Evolutionary conservation across 2,888 invertebrate species (phyloP), one percentile per base, ranked within the genome.

Genomic region (Watsonalla cultraria): DNA sequence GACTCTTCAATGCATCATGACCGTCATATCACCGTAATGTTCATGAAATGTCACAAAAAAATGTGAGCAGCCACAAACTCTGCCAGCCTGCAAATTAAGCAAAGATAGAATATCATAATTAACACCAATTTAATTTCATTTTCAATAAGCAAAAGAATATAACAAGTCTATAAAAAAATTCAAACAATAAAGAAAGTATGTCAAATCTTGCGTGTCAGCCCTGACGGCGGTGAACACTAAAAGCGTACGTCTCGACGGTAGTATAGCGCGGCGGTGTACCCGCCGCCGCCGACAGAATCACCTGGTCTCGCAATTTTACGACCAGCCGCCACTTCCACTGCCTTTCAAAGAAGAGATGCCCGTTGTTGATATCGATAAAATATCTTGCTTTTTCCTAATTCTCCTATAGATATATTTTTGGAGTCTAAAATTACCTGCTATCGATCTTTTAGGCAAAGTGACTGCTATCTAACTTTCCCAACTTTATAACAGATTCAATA

Each of bases 291-390:
- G 83, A 78, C 84, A 77, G 85, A 81, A 87, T 88, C 89, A 89
- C 89, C 89, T 89, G 89, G 84, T 77, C 84, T 82, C 85, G 83
- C 86, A 82, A 84, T 86, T 89, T 89, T 88, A 89, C 84, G 87
- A 87, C 78, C 82, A 74, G 77, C 79, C 73, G 68, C 64, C 65
- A 65, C 66, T 73, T 74, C 78, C 75, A 74, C 78, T 74, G 77
- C 76, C 77, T 81, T 78, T 74, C 69, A 70, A 59, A 49, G 42
- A 50, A 42, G 76, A 33, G 61, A 49, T 46, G 39, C 45, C 7
- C 13, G 24, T 39, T 37, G 37, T 37, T 45, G 34, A 14, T 50
- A 56, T 54, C 59, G 52, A 56, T 59, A 57, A 48, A 24, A 9
- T 34, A 14, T 45, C 13, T 45, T 7, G 13, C 15, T 24, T 24